Evolutionary conservation across 2,888 invertebrate species (phyloP).

Genomic region (Opisthograptis luteolata): DNA sequence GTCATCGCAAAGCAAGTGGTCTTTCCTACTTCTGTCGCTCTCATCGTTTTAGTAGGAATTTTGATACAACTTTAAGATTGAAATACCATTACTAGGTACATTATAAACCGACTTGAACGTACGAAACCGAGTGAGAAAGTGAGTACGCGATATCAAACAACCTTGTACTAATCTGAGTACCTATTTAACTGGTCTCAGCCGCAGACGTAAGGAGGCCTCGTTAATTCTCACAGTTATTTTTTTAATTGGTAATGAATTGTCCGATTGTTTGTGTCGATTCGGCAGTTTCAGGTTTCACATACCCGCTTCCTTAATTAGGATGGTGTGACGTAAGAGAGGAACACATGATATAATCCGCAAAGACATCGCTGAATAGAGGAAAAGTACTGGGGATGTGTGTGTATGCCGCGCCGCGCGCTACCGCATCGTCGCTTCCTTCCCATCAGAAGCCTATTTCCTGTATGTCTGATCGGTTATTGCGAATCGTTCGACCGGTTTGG

Average conservation of each 20-base stretch:
- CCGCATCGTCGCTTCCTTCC: neutral
- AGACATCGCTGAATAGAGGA: neutral
- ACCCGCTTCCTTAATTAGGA: conserved; percentile 18
- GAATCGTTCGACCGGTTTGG: neutral
- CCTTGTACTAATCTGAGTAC: conserved; percentile 37
- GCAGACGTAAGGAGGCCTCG: conserved; percentile 4
- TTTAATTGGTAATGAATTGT: conserved; percentile 14
- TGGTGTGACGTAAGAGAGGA: conserved; percentile 19
- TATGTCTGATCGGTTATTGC: neutral
- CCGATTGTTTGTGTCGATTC: conserved; percentile 30
- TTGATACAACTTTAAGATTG: no score
- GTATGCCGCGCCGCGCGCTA: neutral
- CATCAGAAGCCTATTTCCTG: neutral
- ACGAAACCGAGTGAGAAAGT: conserved; percentile 15
- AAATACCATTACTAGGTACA: neutral
- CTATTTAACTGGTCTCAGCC: conserved; percentile 29
- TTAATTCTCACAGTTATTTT: conserved; percentile 11
- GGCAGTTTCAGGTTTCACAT: conserved; percentile 29
- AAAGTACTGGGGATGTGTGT: neutral
- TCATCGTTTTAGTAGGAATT: no score
- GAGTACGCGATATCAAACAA: conserved; percentile 21
- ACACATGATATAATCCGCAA: conserved; percentile 8
- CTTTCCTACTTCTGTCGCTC: no score
- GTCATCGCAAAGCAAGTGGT: no score
- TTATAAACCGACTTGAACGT: neutral